Evolutionary conservation across 2,797 vertebrate genomes (phyloP), one percentile per base, ranked within the genome.

Genomic region (Scarus forsteni): DNA sequence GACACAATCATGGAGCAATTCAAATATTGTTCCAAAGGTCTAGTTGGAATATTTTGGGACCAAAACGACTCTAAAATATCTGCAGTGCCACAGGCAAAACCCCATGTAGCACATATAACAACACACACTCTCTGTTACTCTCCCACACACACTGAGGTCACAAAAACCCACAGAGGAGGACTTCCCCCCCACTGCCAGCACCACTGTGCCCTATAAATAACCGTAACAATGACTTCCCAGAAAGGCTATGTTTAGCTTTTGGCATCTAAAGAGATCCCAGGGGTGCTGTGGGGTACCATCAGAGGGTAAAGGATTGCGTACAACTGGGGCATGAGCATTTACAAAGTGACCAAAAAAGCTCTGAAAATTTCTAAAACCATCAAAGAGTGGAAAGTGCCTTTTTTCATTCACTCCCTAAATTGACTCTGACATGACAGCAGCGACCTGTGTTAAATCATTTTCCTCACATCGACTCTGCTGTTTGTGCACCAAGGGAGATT

Each of bases 121-220:
- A 15, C 44, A 66, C 60, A 10, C 14, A 27, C 48, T 15, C 67
- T 10, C 42, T 16, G 52, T 1, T 16, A 18, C 3, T 39, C 38
- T 38, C 10, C 14, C 35, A 46, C 60, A 60, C 59, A 68, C 36
- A 76, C 5, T 34, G 0, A 56, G 39, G 45, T 50, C 58, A 74
- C 67, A 74, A 50, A 82, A 77, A 81, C 16, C 83, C 68, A 73
- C 75, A 65, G 8, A 66, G 42, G 42, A 67, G 40, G 52, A 10
- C 51, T 63, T 67, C 66, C 65, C 75, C 34, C 15, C 3, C 48
- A 62, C 66, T 73, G 80, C 80, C 86, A 89, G 73, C 65, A 66
- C 73, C 63, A 51, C 77, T 66, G 75, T 76, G 76, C 55, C 84
- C 83, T 92, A 89, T 84, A 90, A 90, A 90, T 90, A 91, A 85